Percentiles rank a stretch among this genome's conserved stretches.
Evolutionary conservation across 2,113 vertebrate genomes (phyloP).

Genomic region (Pseudonaja textilis): DNA sequence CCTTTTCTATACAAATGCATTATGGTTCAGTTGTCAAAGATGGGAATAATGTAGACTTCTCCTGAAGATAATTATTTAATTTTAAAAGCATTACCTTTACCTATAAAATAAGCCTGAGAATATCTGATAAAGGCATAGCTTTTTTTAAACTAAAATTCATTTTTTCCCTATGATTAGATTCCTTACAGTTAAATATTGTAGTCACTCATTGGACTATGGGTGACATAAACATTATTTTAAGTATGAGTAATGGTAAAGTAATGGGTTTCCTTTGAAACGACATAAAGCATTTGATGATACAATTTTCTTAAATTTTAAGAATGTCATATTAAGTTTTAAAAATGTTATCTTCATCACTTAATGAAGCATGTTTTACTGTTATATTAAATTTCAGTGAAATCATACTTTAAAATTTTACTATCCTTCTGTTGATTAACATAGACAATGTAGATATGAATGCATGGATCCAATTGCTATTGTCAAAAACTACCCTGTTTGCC

Average conservation of each 20-base stretch:
- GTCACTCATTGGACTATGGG: background rate
- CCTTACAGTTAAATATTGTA: background rate
- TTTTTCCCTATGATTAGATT: background rate
- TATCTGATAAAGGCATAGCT: background rate
- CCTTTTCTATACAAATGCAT: background rate
- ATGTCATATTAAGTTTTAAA: background rate
- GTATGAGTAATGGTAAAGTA: background rate
- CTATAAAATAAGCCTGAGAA: background rate
- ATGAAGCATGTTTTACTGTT: background rate
- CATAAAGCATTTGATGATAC: background rate
- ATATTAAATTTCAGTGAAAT: background rate
- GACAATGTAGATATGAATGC: background rate
- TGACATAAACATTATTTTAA: background rate
- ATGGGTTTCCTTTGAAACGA: background rate
- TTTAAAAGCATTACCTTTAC: background rate
- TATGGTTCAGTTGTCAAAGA: background rate
- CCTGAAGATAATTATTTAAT: background rate
- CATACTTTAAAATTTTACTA: background rate
- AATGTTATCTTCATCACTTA: background rate
- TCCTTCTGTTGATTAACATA: background rate
- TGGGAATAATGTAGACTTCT: background rate
- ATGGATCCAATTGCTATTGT: background rate
- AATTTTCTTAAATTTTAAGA: background rate
- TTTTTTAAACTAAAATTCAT: background rate
- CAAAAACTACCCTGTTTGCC: background rate